These are phyloP conservation scores for Amphipyra berbera DNA, from an alignment of 2,888 invertebrate genomes.

Conservation along the genomic window DNA sequence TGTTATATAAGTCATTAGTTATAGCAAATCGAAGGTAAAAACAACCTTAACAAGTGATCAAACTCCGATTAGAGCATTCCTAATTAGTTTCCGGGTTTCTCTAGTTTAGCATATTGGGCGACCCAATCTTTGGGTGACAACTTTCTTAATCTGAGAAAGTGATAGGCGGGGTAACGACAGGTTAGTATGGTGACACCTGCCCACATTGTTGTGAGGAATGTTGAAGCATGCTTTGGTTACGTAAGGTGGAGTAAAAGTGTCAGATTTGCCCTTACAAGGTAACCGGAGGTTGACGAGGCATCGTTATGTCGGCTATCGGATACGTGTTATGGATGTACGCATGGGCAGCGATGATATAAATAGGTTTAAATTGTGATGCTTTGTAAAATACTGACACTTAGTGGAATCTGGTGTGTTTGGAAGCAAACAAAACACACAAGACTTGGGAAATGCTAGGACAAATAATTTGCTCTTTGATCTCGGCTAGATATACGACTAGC, in stretches of 20 bases:
- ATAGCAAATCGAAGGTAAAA: constrained; percentile 19
- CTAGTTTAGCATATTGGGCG: constrained; percentile 57
- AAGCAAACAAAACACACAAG: no score
- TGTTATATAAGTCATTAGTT: constrained; percentile 31
- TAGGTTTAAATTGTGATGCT: neutral
- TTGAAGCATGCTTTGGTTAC: constrained; percentile 46
- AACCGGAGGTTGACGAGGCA: constrained; percentile 31
- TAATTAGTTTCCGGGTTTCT: constrained; percentile 59
- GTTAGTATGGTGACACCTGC: constrained; percentile 44
- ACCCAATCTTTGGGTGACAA: constrained; percentile 51
- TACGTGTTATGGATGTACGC: neutral
- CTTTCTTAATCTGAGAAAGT: constrained; percentile 57
- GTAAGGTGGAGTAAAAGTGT: constrained; percentile 50
- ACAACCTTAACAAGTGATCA: constrained; percentile 31
- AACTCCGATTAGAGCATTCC: constrained; percentile 30
- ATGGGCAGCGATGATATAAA: neutral
- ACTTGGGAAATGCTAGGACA: no score
- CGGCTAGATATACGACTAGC: no score
- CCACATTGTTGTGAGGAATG: constrained; percentile 35
- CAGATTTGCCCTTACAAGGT: constrained; percentile 46
- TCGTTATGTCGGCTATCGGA: constrained; percentile 5
- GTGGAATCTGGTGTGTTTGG: no score
- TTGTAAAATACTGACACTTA: neutral
- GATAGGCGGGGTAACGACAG: constrained; percentile 42
- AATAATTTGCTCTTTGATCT: no score